These are phyloP conservation scores for Setophaga kirtlandii DNA, from an alignment of 2,113 vertebrate species.

Conservation along the genomic window DNA sequence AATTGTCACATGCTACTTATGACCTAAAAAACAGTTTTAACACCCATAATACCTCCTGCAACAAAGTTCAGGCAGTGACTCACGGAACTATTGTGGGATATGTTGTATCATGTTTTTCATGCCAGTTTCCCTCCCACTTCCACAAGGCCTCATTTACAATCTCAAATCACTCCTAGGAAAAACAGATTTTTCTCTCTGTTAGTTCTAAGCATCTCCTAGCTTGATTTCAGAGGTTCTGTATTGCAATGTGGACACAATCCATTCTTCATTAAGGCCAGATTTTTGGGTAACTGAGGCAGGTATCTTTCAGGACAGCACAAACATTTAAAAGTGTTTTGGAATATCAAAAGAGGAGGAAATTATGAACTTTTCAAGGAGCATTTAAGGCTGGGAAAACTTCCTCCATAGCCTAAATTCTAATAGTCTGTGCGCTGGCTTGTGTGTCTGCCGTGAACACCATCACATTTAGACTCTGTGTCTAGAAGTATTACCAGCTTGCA, in stretches of 20 bases:
- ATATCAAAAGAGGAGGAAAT: neutral
- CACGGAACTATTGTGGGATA: neutral
- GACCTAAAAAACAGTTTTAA: neutral
- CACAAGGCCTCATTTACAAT: neutral
- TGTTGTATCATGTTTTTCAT: neutral
- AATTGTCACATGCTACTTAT: neutral
- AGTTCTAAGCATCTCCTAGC: neutral
- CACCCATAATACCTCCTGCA: neutral
- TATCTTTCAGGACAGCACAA: neutral
- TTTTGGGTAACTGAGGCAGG: neutral
- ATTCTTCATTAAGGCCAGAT: neutral
- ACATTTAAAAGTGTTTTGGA: neutral
- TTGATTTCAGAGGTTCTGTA: neutral
- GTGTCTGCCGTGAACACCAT: neutral
- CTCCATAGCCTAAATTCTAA: neutral
- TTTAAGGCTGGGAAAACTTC: neutral
- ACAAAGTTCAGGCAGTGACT: neutral
- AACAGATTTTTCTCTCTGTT: neutral
- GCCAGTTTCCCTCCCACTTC: neutral
- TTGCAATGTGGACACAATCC: neutral
- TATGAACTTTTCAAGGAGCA: neutral
- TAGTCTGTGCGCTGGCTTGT: neutral
- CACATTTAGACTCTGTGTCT: neutral
- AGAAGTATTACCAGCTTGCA: neutral
- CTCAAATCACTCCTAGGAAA: neutral